Evolutionary conservation across 2,797 vertebrate species (phyloP).

Genomic region (Columba guinea): DNA sequence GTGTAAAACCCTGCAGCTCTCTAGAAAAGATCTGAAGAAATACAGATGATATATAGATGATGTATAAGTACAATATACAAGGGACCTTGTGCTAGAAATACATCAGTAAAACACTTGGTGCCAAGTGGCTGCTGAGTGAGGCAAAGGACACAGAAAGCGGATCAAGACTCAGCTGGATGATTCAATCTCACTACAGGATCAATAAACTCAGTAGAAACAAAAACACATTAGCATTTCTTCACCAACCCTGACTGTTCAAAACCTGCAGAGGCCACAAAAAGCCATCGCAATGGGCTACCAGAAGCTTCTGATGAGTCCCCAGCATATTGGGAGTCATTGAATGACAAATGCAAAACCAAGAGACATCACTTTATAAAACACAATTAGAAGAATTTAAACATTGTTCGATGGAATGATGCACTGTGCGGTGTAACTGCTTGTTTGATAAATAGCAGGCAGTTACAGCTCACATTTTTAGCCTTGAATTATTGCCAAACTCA

Average conservation of each 20-base stretch:
- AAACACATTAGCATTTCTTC: not conserved
- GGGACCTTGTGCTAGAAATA: not conserved
- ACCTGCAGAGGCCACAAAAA: not conserved
- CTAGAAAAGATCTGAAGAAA: not conserved
- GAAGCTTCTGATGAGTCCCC: not conserved
- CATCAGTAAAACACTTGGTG: not conserved
- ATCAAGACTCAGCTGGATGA: not conserved
- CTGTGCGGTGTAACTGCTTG: not conserved
- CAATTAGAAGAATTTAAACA: conserved; percentile 37
- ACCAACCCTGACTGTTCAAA: not conserved
- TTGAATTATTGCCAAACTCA: conserved; percentile 43
- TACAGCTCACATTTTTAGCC: conserved; percentile 39
- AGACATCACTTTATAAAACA: not conserved
- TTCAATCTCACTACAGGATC: not conserved
- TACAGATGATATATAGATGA: not conserved
- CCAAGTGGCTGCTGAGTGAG: not conserved
- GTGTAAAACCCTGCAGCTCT: not conserved
- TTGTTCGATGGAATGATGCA: conserved; percentile 4
- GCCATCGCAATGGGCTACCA: not conserved
- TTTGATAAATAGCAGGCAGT: conserved; percentile 50
- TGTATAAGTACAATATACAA: not conserved
- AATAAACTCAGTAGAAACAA: not conserved
- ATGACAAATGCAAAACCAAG: not conserved
- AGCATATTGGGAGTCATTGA: not conserved
- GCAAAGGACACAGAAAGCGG: not conserved